These are phyloP conservation scores for Drosophila fulvimacula DNA, from an alignment of 2,888 invertebrate genomes.

Conservation along the genomic window DNA sequence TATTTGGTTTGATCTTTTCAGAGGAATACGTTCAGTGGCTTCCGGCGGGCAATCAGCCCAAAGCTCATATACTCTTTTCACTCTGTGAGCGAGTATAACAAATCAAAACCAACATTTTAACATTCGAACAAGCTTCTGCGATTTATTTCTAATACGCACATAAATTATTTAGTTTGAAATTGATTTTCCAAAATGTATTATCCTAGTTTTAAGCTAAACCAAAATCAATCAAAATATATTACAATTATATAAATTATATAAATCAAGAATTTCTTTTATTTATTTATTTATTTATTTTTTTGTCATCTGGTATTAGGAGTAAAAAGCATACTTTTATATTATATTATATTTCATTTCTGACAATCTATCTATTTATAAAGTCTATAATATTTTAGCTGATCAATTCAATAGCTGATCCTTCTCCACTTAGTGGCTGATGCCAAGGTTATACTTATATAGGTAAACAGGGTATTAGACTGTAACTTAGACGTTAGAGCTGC, in stretches of 20 bases:
- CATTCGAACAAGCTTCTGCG: constrained; percentile 23
- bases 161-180: constrained; percentile 44
- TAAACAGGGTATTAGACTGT: background rate
- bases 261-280: no score
- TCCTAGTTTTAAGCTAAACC: constrained; percentile 31
- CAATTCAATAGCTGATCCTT: no score
- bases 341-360: background rate
- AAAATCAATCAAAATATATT: constrained; percentile 9
- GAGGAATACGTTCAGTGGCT: background rate
- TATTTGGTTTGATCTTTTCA: background rate
- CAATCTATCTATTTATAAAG: background rate
- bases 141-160: constrained; percentile 41
- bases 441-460: background rate
- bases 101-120: background rate
- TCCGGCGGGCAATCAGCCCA: background rate
- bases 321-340: no score
- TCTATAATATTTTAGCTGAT: background rate
- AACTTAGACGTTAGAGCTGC: background rate
- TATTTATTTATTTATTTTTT: no score
- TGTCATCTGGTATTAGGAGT: no score
- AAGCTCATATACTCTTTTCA: constrained; percentile 3
- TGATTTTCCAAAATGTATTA: constrained; percentile 41
- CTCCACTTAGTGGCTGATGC: background rate
- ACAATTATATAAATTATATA: background rate
- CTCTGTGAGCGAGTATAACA: background rate